phyloP scores from a whole-genome alignment of 2,888 invertebrate species.

The Cosmia pyralina region DNA sequence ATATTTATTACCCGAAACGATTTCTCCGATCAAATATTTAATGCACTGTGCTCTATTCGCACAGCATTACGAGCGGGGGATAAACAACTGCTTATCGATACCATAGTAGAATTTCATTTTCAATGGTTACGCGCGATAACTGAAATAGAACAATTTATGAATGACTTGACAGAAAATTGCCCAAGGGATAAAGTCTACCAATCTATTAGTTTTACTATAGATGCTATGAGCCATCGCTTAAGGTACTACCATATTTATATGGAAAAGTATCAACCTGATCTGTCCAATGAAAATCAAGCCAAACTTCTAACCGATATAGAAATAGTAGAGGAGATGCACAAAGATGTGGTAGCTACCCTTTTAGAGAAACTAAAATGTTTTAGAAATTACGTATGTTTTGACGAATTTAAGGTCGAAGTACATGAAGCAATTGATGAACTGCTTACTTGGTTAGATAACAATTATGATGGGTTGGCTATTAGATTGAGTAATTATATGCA shows the following conservation, averaged over 20 bases:
- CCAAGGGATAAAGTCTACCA: conserved; percentile 76
- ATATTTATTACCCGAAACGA: conserved; percentile 81
- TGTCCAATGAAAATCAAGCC: conserved; percentile 73
- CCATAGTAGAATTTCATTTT: conserved; percentile 82
- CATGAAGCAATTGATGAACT: conserved; percentile 75
- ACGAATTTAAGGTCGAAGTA: conserved; percentile 76
- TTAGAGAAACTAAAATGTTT: conserved; percentile 79
- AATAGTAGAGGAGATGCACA: conserved; percentile 86
- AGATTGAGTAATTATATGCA: conserved; percentile 77
- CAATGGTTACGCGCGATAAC: conserved; percentile 82
- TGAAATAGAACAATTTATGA: conserved; percentile 79
- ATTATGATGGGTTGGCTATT: conserved; percentile 78
- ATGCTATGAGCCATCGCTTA: conserved; percentile 76
- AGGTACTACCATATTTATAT: conserved; percentile 81
- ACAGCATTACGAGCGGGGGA: conserved; percentile 68
- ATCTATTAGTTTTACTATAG: conserved; percentile 81
- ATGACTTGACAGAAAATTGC: conserved; percentile 64
- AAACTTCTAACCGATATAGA: conserved; percentile 80
- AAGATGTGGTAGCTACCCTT: conserved; percentile 73
- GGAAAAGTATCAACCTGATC: conserved; percentile 69
- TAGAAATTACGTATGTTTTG: conserved; percentile 69
- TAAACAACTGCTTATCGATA: conserved; percentile 74
- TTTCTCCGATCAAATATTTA: conserved; percentile 81
- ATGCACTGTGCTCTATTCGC: conserved; percentile 78
- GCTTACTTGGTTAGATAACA: conserved; percentile 82